A percentile compares a stretch with the other conserved stretches of the same genome.
Conservation (phyloP, 2,797 vertebrate genomes). For the Argya squamiceps region DNA sequence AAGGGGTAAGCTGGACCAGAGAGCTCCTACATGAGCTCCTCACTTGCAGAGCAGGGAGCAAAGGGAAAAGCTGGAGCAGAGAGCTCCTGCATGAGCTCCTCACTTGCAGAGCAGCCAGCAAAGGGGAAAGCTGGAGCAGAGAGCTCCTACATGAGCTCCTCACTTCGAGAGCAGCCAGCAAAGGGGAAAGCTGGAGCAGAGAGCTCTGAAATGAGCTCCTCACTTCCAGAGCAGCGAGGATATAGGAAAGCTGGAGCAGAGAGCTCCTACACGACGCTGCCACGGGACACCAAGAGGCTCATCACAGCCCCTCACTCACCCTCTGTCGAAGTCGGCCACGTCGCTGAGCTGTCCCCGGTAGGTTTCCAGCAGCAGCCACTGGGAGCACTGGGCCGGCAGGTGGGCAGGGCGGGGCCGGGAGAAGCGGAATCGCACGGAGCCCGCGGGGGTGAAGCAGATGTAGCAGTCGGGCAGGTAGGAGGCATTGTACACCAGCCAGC, state of each 20-base stretch:
- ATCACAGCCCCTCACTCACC: slow-evolving; percentile 67
- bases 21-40: no score
- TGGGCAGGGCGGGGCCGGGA: slow-evolving; percentile 66
- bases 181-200: no score
- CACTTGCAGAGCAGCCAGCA: no score
- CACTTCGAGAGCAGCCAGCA: no score
- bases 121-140: no score
- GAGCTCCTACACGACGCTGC: rapidly evolving
- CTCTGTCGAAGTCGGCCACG: slow-evolving; percentile 81
- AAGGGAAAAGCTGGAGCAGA: no score
- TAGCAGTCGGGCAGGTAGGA: slow-evolving; percentile 88
- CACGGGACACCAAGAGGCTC: rapidly evolving
- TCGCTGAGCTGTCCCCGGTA: slow-evolving; percentile 75
- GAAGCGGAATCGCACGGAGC: slow-evolving; percentile 80
- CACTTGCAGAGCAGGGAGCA: neutral
- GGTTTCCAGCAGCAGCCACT: slow-evolving; percentile 82
- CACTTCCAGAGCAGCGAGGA: rapidly evolving
- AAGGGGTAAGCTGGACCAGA: no score
- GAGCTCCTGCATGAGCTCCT: no score
- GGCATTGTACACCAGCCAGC: slow-evolving; percentile 87
- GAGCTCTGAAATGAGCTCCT: neutral
- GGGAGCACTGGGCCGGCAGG: slow-evolving; percentile 66
- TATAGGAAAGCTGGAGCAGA: neutral
- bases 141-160: no score
- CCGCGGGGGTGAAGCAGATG: slow-evolving; percentile 76